Conservation (phyloP, 2,113 vertebrate genomes). For the Bubo bubo region DNA sequence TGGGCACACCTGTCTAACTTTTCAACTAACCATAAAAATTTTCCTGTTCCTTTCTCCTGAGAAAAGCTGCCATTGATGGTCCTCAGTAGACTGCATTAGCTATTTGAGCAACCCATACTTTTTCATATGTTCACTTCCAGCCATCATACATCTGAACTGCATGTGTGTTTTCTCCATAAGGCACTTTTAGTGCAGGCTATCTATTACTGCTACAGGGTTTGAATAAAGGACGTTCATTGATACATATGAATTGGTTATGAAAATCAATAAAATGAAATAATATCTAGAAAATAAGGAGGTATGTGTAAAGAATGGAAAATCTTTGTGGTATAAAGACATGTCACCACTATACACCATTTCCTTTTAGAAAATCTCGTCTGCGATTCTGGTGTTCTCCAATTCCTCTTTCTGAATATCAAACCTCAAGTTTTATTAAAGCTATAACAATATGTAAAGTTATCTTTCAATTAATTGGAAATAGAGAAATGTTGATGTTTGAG, state of each 20-base stretch:
- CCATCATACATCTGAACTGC: not conserved
- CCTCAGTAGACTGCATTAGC: not conserved
- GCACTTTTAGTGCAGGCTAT: not conserved
- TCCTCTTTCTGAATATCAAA: not conserved
- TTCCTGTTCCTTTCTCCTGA: not conserved
- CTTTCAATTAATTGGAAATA: not conserved
- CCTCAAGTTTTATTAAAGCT: not conserved
- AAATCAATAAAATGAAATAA: not conserved
- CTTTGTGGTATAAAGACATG: not conserved
- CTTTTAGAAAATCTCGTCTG: not conserved
- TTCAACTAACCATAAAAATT: not conserved
- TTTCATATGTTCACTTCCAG: not conserved
- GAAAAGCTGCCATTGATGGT: not conserved
- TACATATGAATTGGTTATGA: rapidly evolving
- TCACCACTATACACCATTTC: not conserved
- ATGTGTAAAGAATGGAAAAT: not conserved
- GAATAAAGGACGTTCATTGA: not conserved
- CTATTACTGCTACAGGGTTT: not conserved
- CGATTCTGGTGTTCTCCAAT: not conserved
- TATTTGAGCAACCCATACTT: not conserved
- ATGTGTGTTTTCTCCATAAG: not conserved
- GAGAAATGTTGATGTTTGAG: not conserved
- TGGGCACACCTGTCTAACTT: not conserved
- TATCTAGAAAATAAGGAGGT: not conserved
- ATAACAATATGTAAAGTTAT: not conserved